Base-by-base conservation (phyloP, 23 tunicate genomes). In the Halocynthia aurantium region DNA sequence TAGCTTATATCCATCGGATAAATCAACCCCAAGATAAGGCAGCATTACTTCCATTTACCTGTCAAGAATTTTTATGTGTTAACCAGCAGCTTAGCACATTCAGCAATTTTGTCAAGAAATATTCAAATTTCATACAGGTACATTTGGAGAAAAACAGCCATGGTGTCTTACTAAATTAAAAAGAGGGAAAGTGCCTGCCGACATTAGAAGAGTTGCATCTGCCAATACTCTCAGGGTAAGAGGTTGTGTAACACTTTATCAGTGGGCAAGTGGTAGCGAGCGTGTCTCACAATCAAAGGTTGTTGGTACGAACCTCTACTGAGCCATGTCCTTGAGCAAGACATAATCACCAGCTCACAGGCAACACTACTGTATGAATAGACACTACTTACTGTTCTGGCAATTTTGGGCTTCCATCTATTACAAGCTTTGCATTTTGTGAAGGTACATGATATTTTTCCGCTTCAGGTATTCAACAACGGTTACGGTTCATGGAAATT, bases 161-260 rank as follows among this genome's bases (percentile, higher is more conserved):
- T 89, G 96, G 96, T 69, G 81, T 52, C 17, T 80, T 6, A 6
- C 21, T 8, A 40, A 58, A 8, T 62, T 60, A 57, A 50, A 53
- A 5, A 61, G 6, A 51, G 79, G 82, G 12, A 64, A 62, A 56
- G 70, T 85, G 69, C 97, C 97, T 9, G 73, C 75, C 17, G 97
- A 91, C 52, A 81, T 91, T 19, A 80, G 77, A 56, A 58, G 97
- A 52, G 84, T 85, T n/a, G 97, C 90, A 5, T 91, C 97, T 6
- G 81, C 85, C 12, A 91, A 91, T 52, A 91, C 97, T 6, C 72
- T 89, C 10, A 84, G 71, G 77, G 96, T 84, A 76, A 21, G 5
- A 50, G 13, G 22, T n/a, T 17, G 13, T 17, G 72, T 11, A 67
- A 67, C 20, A 31, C 1, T n/a, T n/a, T 19, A 0, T 67, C 22